A percentile compares a stretch with the other conserved stretches of the same genome.
Evolutionary conservation across 2,797 vertebrate genomes (phyloP).

Genomic region (Phaenicophaeus curvirostris): DNA sequence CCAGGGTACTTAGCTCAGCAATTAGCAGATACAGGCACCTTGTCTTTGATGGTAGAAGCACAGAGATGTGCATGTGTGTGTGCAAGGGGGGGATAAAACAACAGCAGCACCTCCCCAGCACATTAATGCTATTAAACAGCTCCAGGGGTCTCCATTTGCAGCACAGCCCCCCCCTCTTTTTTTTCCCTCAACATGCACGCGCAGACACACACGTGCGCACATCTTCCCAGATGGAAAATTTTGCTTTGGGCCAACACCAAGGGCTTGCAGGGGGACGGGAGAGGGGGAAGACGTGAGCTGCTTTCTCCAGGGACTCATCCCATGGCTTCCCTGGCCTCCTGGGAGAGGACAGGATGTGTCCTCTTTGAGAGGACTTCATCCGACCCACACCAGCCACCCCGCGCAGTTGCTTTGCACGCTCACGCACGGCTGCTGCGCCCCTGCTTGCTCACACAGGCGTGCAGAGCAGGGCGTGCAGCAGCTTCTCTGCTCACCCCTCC

Average conservation of each 20-base stretch:
- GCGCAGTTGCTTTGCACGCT: neutral
- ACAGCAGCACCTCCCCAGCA: neutral
- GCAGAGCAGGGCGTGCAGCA: neutral
- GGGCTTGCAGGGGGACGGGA: neutral
- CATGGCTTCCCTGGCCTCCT: neutral
- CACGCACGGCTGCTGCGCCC: fast-evolving
- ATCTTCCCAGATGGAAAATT: conserved; percentile 54
- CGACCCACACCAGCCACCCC: fast-evolving
- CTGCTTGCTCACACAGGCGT: neutral
- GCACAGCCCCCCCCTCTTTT: neutral
- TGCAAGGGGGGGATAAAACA: neutral
- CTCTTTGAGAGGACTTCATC: neutral
- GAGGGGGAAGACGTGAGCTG: neutral
- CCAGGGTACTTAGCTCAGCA: conserved; percentile 52
- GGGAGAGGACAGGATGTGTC: neutral
- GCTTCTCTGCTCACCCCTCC: fast-evolving
- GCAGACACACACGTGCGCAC: neutral
- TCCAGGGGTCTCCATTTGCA: neutral
- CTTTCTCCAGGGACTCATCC: neutral
- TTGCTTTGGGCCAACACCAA: conserved; percentile 20
- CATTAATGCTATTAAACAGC: neutral
- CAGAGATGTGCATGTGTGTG: neutral
- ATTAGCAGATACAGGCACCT: conserved; percentile 25
- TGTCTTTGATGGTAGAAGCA: neutral
- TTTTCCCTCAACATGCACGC: neutral